Evolutionary conservation across 2,888 invertebrate genomes (phyloP), one percentile per base, ranked within the genome.

Genomic region (Sicus ferrugineus): DNA sequence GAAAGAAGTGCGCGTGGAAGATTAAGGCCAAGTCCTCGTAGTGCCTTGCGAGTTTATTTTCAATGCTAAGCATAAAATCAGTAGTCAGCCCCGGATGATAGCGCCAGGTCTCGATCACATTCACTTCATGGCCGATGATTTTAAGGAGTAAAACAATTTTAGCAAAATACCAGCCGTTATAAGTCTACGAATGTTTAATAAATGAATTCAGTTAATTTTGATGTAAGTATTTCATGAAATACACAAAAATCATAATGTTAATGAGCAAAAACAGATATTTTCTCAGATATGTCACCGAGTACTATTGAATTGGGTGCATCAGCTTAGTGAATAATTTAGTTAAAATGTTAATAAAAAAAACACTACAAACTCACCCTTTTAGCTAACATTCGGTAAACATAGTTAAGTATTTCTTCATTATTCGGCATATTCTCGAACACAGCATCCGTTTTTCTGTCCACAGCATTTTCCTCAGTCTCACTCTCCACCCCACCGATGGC

Each of bases 161-260:
- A 23, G 83, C 83, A 70, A 82, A 80, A 65, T 81, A 77, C 83
- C 83, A 83, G 38, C 84, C 83, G 14, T 74, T 67, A 30, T 79
- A 82, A 7, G 73, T 77, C 84, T 83, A 38, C 0, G 59, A 69
- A 65, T 19, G 30, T 31, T 1, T 46, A 23, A 16, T 28, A 28
- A 56, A 2, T 21, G 28, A 38, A 7, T 1, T 26, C 1, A 11
- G 31, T 1, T 19, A 21, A 6, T 46, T 42, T 46, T 14, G 46
- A 14, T 48, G 4, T 64, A n/a, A 28, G 46, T 46, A 14, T 42
- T 62, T 5, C 34, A 59, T n/a, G n/a, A n/a, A n/a, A n/a, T n/a
- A n/a, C n/a, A n/a, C n/a, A n/a, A n/a, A n/a, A n/a, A n/a, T n/a
- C n/a, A n/a, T n/a, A n/a, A n/a, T n/a, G n/a, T n/a, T n/a, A n/a